These are phyloP conservation scores for Ellobium chinense DNA, from an alignment of 2,888 invertebrate genomes.

Conservation along the genomic window DNA sequence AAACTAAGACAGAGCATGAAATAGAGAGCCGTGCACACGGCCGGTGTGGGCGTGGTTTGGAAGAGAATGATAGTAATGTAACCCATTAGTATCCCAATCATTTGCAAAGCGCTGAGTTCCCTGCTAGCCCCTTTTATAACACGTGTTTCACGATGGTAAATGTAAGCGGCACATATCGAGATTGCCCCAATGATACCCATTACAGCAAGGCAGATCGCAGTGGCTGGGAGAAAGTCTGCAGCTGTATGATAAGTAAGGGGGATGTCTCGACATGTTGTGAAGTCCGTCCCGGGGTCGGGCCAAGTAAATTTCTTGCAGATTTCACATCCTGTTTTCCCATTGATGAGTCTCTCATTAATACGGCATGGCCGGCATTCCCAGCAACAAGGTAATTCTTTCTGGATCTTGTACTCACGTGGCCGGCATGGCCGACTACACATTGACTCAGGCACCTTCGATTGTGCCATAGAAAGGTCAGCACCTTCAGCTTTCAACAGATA, in stretches of 20 bases:
- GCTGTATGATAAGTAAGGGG: neutral
- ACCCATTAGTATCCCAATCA: constrained; percentile 60
- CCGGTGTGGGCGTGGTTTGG: constrained; percentile 53
- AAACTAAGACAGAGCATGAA: constrained; percentile 53
- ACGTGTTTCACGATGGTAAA: constrained; percentile 46
- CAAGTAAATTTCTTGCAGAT: constrained; percentile 51
- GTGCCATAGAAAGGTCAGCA: constrained; percentile 10
- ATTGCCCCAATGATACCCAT: constrained; percentile 15
- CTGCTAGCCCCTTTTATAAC: constrained; percentile 69
- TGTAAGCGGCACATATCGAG: constrained; percentile 36
- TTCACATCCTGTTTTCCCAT: constrained; percentile 42
- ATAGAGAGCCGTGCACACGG: constrained; percentile 35
- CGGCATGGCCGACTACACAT: constrained; percentile 57
- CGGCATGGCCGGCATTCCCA: constrained; percentile 60
- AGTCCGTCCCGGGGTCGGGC: constrained; percentile 54
- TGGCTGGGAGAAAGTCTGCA: constrained; percentile 18
- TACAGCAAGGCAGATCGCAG: constrained; percentile 21
- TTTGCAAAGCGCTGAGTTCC: constrained; percentile 64
- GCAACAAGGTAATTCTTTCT: constrained; percentile 56
- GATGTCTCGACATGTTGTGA: constrained; percentile 41
- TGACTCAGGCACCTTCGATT: constrained; percentile 42
- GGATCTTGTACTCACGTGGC: constrained; percentile 50
- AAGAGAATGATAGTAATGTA: constrained; percentile 58
- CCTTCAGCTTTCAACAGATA: constrained; percentile 30
- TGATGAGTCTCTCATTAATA: constrained; percentile 46